Evolutionary conservation across 2,888 invertebrate species (phyloP).

Genomic region (Sabatieria punctata): DNA sequence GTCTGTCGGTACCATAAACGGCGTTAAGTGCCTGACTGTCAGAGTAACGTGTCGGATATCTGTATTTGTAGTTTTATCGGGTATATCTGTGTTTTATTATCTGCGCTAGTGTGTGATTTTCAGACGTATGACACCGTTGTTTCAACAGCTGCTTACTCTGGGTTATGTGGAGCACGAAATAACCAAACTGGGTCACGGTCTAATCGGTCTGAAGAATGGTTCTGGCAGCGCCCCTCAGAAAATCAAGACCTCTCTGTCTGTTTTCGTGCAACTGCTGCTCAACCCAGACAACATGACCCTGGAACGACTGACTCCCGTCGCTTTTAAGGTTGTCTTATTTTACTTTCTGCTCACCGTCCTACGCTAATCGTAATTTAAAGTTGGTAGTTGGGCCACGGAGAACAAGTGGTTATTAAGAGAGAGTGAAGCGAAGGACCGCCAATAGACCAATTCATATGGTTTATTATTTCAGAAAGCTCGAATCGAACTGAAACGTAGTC

Average conservation of each 20-base stretch:
- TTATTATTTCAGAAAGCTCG: slow-evolving; percentile 23
- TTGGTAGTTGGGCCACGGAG: too few species aligned
- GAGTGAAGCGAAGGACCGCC: too few species aligned
- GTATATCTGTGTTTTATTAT: too few species aligned
- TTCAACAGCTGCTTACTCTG: slow-evolving; percentile 21
- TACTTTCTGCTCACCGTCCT: slow-evolving; percentile 35
- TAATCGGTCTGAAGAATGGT: not conserved
- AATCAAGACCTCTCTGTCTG: slow-evolving; percentile 12
- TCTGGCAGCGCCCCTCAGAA: not conserved
- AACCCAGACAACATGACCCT: slow-evolving; percentile 45
- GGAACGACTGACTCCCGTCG: slow-evolving; percentile 42
- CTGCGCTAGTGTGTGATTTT: too few species aligned
- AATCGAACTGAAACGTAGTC: slow-evolving; percentile 17
- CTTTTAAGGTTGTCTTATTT: slow-evolving; percentile 39
- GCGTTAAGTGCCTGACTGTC: too few species aligned
- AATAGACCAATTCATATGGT: too few species aligned
- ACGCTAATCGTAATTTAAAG: too few species aligned
- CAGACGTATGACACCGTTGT: slow-evolving; percentile 20
- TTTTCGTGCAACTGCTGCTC: slow-evolving; percentile 39
- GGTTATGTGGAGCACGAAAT: slow-evolving; percentile 23
- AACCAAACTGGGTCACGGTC: slow-evolving; percentile 11
- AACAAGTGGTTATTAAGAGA: too few species aligned
- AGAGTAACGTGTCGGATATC: too few species aligned
- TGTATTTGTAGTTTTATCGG: too few species aligned
- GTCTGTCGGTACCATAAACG: too few species aligned